Evolutionary conservation across 2,797 vertebrate species (phyloP).

Genomic region (Erithacus rubecula): DNA sequence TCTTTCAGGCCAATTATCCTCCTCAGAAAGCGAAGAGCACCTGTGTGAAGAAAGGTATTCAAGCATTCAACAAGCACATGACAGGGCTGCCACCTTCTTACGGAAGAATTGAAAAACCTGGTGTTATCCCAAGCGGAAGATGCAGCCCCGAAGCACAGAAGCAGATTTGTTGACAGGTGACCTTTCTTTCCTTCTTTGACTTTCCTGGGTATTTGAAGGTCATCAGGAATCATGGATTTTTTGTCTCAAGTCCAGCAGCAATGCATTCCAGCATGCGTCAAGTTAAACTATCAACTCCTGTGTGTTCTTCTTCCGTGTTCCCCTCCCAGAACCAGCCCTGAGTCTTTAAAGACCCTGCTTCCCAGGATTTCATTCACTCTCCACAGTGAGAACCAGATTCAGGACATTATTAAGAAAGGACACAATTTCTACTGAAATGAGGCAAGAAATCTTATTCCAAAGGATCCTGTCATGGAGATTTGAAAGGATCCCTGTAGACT

Average conservation of each 20-base stretch:
- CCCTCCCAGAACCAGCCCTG: not conserved
- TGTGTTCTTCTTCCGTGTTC: not conserved
- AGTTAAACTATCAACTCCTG: not conserved
- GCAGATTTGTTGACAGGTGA: not conserved
- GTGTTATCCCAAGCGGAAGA: not conserved
- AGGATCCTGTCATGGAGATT: not conserved
- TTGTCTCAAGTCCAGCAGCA: not conserved
- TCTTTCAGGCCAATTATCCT: conserved; percentile 96
- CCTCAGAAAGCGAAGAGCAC: conserved; percentile 96
- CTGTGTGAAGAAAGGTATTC: conserved; percentile 67
- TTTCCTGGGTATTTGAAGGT: not conserved
- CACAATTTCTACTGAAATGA: not conserved
- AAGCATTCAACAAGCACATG: not conserved
- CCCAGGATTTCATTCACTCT: not conserved
- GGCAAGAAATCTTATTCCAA: not conserved
- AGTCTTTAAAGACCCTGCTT: not conserved
- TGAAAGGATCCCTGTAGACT: not conserved
- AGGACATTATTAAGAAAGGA: not conserved
- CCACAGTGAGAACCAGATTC: not conserved
- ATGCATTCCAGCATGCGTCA: not conserved
- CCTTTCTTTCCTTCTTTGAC: not conserved
- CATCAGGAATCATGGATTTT: not conserved
- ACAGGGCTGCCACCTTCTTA: not conserved
- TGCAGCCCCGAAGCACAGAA: not conserved
- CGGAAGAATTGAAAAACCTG: not conserved